A percentile compares a stretch with the other conserved stretches of the same genome.
Evolutionary conservation across 2,888 invertebrate species (phyloP).

Genomic region (Ormyrus labotus): DNA sequence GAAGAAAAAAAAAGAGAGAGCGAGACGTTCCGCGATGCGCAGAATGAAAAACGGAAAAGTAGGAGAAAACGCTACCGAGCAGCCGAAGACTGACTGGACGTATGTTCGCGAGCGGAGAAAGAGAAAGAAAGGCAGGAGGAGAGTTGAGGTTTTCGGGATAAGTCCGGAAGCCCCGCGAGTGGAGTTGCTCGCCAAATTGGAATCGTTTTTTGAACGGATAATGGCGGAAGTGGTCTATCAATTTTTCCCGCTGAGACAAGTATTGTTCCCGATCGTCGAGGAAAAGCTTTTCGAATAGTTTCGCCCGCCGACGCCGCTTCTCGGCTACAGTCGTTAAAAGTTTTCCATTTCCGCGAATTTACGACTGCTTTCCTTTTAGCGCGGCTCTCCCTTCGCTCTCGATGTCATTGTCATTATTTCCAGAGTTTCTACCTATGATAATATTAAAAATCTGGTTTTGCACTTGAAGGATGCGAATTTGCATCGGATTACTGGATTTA

Average conservation of each 20-base stretch:
- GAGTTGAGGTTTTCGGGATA: constrained; percentile 1
- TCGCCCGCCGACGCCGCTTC: constrained; percentile 14
- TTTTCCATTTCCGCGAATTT: constrained; percentile 61
- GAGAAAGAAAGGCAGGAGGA: not conserved
- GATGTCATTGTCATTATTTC: no score
- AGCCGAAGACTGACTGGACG: not conserved
- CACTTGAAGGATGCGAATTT: no score
- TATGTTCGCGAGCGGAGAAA: not conserved
- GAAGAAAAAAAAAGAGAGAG: no score
- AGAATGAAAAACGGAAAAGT: constrained; percentile 2
- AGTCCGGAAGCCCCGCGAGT: constrained; percentile 10
- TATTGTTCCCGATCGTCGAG: constrained; percentile 53
- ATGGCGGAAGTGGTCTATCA: constrained; percentile 61
- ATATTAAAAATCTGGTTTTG: no score
- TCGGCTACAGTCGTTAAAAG: constrained; percentile 55
- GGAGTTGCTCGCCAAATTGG: constrained; percentile 44
- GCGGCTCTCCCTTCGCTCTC: no score
- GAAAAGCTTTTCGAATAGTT: constrained; percentile 39
- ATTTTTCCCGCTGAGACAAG: constrained; percentile 58
- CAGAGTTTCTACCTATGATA: no score
- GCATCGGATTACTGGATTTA: no score
- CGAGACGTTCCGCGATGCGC: no score
- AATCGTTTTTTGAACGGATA: constrained; percentile 57
- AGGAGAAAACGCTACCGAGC: constrained; percentile 7
- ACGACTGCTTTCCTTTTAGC: constrained; percentile 28